Base-by-base conservation (phyloP, 2,113 vertebrate genomes). In the Lates calcarifer region DNA sequence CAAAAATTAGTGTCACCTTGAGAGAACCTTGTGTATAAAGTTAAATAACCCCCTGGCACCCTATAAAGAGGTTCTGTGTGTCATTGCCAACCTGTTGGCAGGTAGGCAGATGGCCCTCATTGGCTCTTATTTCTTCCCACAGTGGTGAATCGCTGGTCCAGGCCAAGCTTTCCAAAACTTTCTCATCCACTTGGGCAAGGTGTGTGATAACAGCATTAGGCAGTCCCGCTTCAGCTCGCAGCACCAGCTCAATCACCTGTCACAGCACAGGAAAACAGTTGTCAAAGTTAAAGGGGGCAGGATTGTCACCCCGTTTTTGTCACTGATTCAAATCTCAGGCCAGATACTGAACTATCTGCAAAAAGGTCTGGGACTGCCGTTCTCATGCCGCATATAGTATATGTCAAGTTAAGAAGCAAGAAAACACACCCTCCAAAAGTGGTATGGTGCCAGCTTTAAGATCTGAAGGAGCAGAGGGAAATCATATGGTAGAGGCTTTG, bases 201-300 rank as follows among this genome's bases (percentile, higher is more conserved):
- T 96, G 95, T 77, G 93, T 96, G 0, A 95, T 91, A 15, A 95
- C 93, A 66, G 94, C 84, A 28, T 91, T 92, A 86, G 95, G 95
- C 11, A 96, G 95, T 5, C 95, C 93, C 0, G 92, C 94, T 74
- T 96, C 95, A 47, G 95, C 94, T 90, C 96, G 92, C 43, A 97
- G 92, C 76, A 97, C 92, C 24, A 95, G 92, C 89, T 96, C 96
- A 26, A 98, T 96, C 37, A 97, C 95, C 97, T 98, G 89, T 5
- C 29, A 51, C 17, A 69, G 3, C 33, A 60, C 55, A 74, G 74
- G 12, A n/a, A 41, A 41, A 37, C 26, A 11, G 51, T n/a, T 3
- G 11, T 61, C n/a, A 51, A 5, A 26, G 29, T 45, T 56, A 24
- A 24, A 29, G 18, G 7, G 28, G 20, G 14, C 11, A 17, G 4